Conservation (phyloP, 2,797 vertebrate genomes). For the Lepus oiostolus region DNA sequence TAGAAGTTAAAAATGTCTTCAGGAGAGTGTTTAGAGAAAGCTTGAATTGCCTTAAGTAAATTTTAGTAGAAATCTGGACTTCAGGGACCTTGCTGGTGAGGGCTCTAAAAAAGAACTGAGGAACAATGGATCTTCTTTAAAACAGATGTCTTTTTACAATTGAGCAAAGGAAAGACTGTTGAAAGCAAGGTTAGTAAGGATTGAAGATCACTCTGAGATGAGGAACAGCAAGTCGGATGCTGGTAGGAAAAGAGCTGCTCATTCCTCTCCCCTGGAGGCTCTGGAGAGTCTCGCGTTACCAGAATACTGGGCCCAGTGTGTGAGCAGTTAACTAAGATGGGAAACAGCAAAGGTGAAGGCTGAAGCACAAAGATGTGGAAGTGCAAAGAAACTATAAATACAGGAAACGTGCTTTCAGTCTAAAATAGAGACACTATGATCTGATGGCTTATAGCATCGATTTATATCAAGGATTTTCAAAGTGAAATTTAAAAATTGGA, state of each 20-base stretch:
- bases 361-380: not conserved
- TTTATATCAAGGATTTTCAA: conserved; percentile 19
- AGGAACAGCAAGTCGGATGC: not conserved
- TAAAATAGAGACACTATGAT: not conserved
- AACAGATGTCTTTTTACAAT: not conserved
- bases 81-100: not conserved
- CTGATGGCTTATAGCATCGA: not conserved
- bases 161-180: conserved; percentile 9
- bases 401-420: not conserved
- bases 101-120: conserved; percentile 35
- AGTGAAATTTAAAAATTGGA: conserved; percentile 23
- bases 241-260: not conserved
- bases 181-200: not conserved
- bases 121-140: not conserved
- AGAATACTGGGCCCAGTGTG: not conserved
- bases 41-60: not conserved
- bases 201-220: not conserved
- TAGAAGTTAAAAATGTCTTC: not conserved
- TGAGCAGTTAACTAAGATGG: not conserved
- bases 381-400: not conserved
- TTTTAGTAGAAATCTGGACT: conserved; percentile 41
- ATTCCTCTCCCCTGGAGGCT: not conserved
- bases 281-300: not conserved
- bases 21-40: not conserved
- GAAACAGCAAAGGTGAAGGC: not conserved